Percentiles rank a stretch among this genome's conserved stretches.
Evolutionary conservation across 2,888 invertebrate species (phyloP).

Genomic region (Melieria crassipennis): DNA sequence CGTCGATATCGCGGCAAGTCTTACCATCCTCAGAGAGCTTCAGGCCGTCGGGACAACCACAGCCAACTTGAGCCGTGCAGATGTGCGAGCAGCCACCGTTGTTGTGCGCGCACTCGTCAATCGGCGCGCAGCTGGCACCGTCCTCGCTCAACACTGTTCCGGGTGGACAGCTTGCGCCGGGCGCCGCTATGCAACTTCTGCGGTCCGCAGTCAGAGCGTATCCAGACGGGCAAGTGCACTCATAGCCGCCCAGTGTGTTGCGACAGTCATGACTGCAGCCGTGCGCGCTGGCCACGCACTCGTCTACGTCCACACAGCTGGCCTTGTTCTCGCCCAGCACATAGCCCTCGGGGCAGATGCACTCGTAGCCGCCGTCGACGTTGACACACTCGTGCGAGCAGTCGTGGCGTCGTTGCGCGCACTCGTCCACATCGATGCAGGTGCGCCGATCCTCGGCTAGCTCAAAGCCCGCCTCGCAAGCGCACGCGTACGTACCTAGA

Average conservation of each 20-base stretch:
- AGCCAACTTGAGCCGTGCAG: slow-evolving; percentile 61
- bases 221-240: slow-evolving; percentile 69
- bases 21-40: slow-evolving; percentile 62
- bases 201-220: slow-evolving; percentile 56
- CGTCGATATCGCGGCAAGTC: slow-evolving; percentile 68
- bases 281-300: slow-evolving; percentile 52
- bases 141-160: slow-evolving; percentile 55
- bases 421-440: slow-evolving; percentile 68
- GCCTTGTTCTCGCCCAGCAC: slow-evolving; percentile 55
- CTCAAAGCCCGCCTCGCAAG: slow-evolving; percentile 67
- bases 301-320: slow-evolving; percentile 59
- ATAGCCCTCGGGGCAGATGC: slow-evolving; percentile 69
- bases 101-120: slow-evolving; percentile 67
- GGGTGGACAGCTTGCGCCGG: slow-evolving; percentile 51
- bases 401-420: slow-evolving; percentile 59
- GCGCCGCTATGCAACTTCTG: slow-evolving; percentile 61
- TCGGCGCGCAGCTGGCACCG: slow-evolving; percentile 57
- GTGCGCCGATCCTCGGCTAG: slow-evolving; percentile 57
- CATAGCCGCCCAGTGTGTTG: slow-evolving; percentile 67
- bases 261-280: slow-evolving; percentile 60
- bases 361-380: slow-evolving; percentile 69
- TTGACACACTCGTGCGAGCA: slow-evolving; percentile 70
- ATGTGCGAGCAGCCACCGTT: slow-evolving; percentile 66
- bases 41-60: slow-evolving; percentile 66
- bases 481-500: slow-evolving; percentile 67